Base-by-base conservation (phyloP, 2,888 invertebrate genomes). In the Scaptomyza cyrtandrae region DNA sequence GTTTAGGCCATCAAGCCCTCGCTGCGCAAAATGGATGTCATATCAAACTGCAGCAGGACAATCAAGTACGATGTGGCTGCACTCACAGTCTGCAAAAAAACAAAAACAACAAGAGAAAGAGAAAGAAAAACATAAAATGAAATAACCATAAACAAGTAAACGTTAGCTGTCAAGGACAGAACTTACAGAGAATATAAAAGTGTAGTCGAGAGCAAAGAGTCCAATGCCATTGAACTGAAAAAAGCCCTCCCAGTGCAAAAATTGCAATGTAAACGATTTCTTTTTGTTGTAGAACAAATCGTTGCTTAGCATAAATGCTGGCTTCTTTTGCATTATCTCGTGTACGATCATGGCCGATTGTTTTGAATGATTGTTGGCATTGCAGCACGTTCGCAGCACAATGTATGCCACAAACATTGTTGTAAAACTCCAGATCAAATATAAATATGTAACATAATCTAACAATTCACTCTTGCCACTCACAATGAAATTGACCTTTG, bases 311-410 rank as follows among this genome's bases (percentile, higher is more conserved):
- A 92, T 92, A 61, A 92, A 92, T 3, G 90, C 87, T 0, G 92
- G 92, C 48, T 92, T 92, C 78, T 92, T 92, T 39, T 92, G 92
- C 89, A 92, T 91, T 24, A 92, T 92, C 81, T 92, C 92, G 57
- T 92, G 92, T 0, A 92, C 90, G 53, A 92, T 90, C 86, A 92
- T 90, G 11, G 92, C 92, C 16, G 92, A 91, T 74, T 91, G 88
- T 63, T 91, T 90, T 6, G 92, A 91, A 58, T 89, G 87, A 29
- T 86, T 88, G 70, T 91, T 90, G 46, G 91, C 89, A 68, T 89
- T 90, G 67, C 90, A 91, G 50, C 92, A 92, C 1, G 90, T 62
- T 1, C 91, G 84, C 39, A 92, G 64, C 29, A 91, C 89, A 31
- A 90, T 79, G 63, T 90, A 92, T 31, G 89, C 90, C 10, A 91